phyloP scores from a whole-genome alignment of 2,888 invertebrate species.

The Dascillus cervinus region DNA sequence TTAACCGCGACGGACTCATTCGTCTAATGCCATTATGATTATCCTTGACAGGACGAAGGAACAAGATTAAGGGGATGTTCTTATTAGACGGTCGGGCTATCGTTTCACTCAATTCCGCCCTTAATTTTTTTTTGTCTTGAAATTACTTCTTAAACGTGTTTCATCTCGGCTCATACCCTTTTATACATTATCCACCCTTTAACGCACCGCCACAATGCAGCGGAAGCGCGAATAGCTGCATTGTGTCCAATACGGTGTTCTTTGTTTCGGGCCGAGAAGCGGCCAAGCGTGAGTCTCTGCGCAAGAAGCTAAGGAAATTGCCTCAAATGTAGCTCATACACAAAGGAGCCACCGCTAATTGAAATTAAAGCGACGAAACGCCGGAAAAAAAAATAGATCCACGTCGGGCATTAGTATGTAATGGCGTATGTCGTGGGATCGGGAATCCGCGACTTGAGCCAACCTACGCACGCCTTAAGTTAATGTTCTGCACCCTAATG shows the following conservation, averaged over 20 bases:
- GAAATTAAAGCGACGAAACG: too few species aligned
- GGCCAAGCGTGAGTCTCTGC: constrained; percentile 36
- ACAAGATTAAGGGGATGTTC: constrained; percentile 23
- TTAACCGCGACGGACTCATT: constrained; percentile 43
- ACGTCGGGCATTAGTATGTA: constrained; percentile 37
- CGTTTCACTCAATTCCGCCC: too few species aligned
- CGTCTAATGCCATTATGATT: constrained; percentile 44
- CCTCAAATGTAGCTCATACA: constrained; percentile 39
- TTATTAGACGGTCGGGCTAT: constrained; percentile 19
- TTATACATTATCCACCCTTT: constrained; percentile 43
- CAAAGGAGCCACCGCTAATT: constrained; percentile 39
- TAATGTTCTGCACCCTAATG: constrained; percentile 40
- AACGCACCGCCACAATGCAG: constrained; percentile 43
- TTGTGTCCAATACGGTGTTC: constrained; percentile 39
- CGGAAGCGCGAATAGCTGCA: constrained; percentile 42
- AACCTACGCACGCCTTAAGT: constrained; percentile 39
- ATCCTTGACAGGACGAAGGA: constrained; percentile 39
- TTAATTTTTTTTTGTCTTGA: too few species aligned
- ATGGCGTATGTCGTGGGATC: constrained; percentile 37
- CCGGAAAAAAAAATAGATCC: too few species aligned
- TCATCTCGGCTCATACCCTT: too few species aligned
- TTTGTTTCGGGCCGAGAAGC: constrained; percentile 37
- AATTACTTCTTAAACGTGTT: too few species aligned
- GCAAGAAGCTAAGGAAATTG: constrained; percentile 39
- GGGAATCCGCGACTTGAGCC: constrained; percentile 37